Evolutionary conservation across 2,797 vertebrate genomes (phyloP), one percentile per base, ranked within the genome.

Genomic region (Enteromius thamalakanensis): DNA sequence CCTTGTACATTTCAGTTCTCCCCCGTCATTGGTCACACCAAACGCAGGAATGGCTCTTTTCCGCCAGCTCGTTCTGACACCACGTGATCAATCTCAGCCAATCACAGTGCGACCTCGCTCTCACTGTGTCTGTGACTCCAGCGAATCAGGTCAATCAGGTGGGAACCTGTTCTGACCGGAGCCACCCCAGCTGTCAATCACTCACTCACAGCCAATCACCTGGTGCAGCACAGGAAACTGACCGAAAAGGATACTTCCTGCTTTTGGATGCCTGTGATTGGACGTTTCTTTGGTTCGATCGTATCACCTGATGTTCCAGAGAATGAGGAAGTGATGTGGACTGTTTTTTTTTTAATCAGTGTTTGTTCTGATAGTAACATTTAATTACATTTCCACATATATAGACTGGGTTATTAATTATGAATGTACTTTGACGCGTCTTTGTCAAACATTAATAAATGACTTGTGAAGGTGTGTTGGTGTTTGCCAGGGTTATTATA

Each of bases 81-180:
- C 68, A 82, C 55, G 76, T 80, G 81, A 86, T 78, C 68, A 77
- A 47, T 75, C 49, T 80, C 45, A 68, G 65, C 37, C 81, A 71
- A 80, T 75, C 80, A 40, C 53, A 64, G 74, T 71, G 55, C 4
- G 1, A 23, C 23, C 62, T 69, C 17, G 6, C 58, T 26, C 65
- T 55, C 53, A 51, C 76, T 53, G 84, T 85, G 67, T 29, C 49
- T 26, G 90, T 92, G 93, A 92, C 92, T 93, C 91, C 84, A 91
- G 58, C 32, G 78, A 87, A 89, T 89, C 80, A 84, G 81, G 92
- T 93, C 92, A 67, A 90, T 92, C 92, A 92, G 94, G 93, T 95
- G 94, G 94, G 94, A 95, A 95, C 94, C 93, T 92, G 93, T 91
- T 92, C 75, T 58, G 93, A 93, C 91, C 92, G 77, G 89, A 92